Conservation (phyloP, 1,140 invertebrate species). For the Samia ricini region DNA sequence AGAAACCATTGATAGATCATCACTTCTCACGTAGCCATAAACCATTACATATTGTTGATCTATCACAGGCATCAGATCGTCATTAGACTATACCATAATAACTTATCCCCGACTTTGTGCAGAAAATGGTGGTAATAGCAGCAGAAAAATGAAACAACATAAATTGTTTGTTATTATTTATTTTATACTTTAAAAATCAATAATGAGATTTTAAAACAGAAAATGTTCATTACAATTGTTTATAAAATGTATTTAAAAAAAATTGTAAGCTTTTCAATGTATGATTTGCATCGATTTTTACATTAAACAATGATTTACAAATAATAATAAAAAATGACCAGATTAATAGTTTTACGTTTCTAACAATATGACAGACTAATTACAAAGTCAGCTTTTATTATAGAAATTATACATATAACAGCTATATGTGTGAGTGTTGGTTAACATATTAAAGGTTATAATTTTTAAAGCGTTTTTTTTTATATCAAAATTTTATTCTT, state of each 20-base stretch:
- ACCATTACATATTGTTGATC: too few species aligned
- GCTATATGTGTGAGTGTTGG: constrained; percentile 54
- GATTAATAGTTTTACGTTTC: constrained; percentile 69
- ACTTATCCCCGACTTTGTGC: background rate
- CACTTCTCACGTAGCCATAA: too few species aligned
- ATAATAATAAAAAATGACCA: constrained; percentile 76
- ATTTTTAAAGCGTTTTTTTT: constrained; percentile 66
- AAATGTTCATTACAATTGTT: constrained; percentile 56
- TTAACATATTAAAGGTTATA: constrained; percentile 74
- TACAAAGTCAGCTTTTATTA: constrained; percentile 69
- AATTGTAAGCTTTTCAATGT: constrained; percentile 68
- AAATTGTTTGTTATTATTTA: constrained; percentile 68
- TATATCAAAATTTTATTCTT: constrained; percentile 65
- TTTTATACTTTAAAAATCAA: constrained; percentile 69
- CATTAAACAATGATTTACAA: constrained; percentile 72
- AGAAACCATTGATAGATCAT: too few species aligned
- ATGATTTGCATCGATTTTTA: constrained; percentile 66
- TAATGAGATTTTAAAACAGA: constrained; percentile 75
- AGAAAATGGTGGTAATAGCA: background rate
- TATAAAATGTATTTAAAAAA: constrained; percentile 68
- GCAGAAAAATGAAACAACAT: constrained; percentile 32
- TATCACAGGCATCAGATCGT: too few species aligned
- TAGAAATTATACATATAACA: constrained; percentile 69
- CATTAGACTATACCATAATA: background rate
- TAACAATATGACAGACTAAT: constrained; percentile 69